These are phyloP conservation scores for Eupithecia centaureata DNA, from an alignment of 2,888 invertebrate genomes.

Conservation along the genomic window DNA sequence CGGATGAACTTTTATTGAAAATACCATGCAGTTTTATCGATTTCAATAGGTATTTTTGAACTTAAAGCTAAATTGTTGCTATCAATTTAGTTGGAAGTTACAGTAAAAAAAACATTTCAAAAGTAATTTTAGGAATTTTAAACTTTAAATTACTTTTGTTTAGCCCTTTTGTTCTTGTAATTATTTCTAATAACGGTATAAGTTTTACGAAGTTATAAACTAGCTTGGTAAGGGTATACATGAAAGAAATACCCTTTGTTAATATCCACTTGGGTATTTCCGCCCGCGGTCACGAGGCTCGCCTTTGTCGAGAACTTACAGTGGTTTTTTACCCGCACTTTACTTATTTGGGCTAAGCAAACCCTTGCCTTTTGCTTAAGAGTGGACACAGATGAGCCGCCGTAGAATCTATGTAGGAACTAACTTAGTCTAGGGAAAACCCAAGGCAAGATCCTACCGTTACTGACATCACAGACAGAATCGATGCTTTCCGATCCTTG, in stretches of 20 bases:
- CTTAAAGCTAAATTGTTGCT: neutral
- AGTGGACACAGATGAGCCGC: neutral
- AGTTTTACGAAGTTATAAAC: slow-evolving; percentile 28
- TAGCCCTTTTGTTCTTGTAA: neutral
- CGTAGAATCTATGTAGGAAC: neutral
- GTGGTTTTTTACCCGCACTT: slow-evolving; percentile 37
- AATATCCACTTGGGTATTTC: slow-evolving; percentile 29
- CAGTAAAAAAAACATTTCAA: neutral
- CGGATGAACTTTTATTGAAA: neutral
- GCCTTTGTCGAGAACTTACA: slow-evolving; percentile 8
- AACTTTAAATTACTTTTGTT: neutral
- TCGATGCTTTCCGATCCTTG: neutral
- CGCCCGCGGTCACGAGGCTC: slow-evolving; percentile 13
- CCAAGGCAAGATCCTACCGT: neutral
- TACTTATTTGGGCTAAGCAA: neutral
- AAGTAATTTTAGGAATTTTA: neutral
- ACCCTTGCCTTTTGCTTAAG: neutral
- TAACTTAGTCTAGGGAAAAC: neutral
- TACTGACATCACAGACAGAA: neutral
- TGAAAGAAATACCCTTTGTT: slow-evolving; percentile 35
- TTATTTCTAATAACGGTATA: neutral
- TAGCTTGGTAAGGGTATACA: slow-evolving; percentile 23
- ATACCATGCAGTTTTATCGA: too few species aligned
- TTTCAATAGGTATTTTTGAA: neutral
- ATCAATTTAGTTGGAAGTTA: neutral